Percentiles rank a stretch among this genome's conserved stretches.
Evolutionary conservation across 2,113 vertebrate species (phyloP).

Genomic region (Platysteira castanea): DNA sequence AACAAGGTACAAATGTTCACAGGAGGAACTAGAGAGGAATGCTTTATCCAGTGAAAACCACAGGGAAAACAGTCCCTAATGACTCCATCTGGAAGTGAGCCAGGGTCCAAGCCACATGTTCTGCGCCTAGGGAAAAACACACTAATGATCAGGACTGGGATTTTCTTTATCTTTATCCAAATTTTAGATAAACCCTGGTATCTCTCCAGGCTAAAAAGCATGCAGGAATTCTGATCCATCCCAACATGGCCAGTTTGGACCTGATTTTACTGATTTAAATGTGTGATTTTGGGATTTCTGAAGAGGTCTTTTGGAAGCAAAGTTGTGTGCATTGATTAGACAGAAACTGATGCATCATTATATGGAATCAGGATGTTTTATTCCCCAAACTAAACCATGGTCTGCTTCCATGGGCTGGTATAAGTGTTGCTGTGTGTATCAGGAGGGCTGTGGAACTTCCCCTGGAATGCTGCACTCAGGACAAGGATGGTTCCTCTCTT

Average conservation of each 20-base stretch:
- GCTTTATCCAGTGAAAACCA: neutral
- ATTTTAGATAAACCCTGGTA: neutral
- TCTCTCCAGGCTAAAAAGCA: neutral
- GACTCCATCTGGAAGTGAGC: neutral
- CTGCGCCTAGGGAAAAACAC: neutral
- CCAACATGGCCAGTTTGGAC: neutral
- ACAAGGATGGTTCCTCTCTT: neutral
- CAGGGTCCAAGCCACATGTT: neutral
- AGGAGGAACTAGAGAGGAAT: neutral
- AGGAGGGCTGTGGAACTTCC: neutral
- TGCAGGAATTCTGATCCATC: neutral
- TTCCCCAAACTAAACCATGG: neutral
- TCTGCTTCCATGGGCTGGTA: neutral
- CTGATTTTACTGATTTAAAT: neutral
- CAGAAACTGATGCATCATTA: neutral
- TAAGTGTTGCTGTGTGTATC: neutral
- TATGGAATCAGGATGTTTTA: neutral
- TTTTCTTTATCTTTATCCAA: neutral
- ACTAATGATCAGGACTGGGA: neutral
- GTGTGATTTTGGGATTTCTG: neutral
- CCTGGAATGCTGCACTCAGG: rapidly evolving
- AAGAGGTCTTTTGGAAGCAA: neutral
- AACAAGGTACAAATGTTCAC: neutral
- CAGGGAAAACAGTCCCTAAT: neutral
- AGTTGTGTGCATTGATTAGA: neutral